Conservation (phyloP, 2,888 invertebrate species). For the Drosophila buzzatii region DNA sequence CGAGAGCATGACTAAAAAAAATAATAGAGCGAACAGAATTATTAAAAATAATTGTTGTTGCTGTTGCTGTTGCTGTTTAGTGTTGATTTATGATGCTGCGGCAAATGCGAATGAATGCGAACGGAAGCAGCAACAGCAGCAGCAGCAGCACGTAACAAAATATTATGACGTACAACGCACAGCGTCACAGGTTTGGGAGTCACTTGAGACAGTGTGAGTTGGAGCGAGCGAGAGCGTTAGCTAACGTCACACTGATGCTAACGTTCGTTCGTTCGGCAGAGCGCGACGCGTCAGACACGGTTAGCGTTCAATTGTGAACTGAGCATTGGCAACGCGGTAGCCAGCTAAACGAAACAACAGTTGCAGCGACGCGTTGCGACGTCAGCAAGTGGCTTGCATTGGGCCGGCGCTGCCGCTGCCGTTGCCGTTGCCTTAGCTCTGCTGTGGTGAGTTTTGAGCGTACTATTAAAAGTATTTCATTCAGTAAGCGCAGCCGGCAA, state of each 20-base stretch:
- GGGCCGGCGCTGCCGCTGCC: conserved; percentile 26
- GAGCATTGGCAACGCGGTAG: conserved; percentile 38
- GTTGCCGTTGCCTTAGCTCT: conserved; percentile 9
- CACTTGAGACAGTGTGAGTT: conserved; percentile 34
- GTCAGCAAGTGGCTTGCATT: conserved; percentile 40
- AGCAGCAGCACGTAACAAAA: conserved; percentile 54
- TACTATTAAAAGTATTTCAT: conserved; percentile 67
- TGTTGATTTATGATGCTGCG: conserved; percentile 79
- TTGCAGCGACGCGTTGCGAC: conserved; percentile 49
- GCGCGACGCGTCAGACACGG: conserved; percentile 66
- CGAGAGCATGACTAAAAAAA: conserved; percentile 8
- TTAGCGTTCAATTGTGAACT: conserved; percentile 73
- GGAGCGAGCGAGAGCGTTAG: conserved; percentile 12
- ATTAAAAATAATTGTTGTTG: conserved; percentile 63
- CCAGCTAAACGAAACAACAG: conserved; percentile 29
- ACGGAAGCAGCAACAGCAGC: conserved; percentile 62
- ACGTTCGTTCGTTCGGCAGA: conserved; percentile 20
- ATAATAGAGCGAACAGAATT: conserved; percentile 53
- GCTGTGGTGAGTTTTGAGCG: conserved; percentile 58
- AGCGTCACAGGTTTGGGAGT: conserved; percentile 47
- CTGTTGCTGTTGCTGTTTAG: conserved; percentile 58
- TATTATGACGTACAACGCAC: conserved; percentile 57
- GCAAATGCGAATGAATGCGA: conserved; percentile 54
- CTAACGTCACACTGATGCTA: conserved; percentile 29
- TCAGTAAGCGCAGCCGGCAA: conserved; percentile 73